Percentiles rank a stretch among this genome's conserved stretches.
Conservation (phyloP, 2,888 invertebrate genomes). For the Flexamia atlantica region DNA sequence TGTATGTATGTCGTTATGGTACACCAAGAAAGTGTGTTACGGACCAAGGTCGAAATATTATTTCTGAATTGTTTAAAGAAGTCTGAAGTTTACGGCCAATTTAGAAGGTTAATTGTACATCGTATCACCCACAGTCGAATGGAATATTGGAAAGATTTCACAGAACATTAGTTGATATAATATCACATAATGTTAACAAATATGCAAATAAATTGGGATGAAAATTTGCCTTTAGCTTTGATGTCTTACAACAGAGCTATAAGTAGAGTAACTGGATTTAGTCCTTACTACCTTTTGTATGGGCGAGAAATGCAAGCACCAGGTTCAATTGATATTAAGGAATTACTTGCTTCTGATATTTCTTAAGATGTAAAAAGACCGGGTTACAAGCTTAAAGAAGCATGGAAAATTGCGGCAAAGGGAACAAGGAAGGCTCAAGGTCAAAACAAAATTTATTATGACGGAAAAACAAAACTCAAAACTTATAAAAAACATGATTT, state of each 20-base stretch:
- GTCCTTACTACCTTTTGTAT: not conserved
- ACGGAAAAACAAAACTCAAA: no score
- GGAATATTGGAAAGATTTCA: slow-evolving; percentile 72
- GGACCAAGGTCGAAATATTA: slow-evolving; percentile 18
- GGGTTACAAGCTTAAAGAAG: no score
- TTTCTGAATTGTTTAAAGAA: slow-evolving; percentile 70
- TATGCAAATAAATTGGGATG: not conserved
- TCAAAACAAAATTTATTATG: no score
- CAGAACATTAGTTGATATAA: slow-evolving; percentile 70
- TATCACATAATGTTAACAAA: slow-evolving; percentile 70
- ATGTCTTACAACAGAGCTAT: not conserved
- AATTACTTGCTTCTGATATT: no score
- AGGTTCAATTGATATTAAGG: no score
- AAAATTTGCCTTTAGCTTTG: not conserved
- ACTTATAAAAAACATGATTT: no score
- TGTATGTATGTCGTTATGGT: slow-evolving; percentile 71
- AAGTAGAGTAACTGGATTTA: not conserved
- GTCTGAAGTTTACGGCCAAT: slow-evolving; percentile 65
- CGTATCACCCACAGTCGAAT: slow-evolving; percentile 71
- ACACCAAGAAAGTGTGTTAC: no score
- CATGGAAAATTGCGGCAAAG: no score
- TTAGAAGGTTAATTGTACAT: slow-evolving; percentile 63
- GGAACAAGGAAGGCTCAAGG: no score
- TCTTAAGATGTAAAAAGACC: no score
- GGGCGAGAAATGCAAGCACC: not conserved